Percentiles rank a stretch among this genome's conserved stretches.
These are phyloP conservation scores for Phoxinus dragarum DNA, from an alignment of 2,797 vertebrate species.

Conservation along the genomic window DNA sequence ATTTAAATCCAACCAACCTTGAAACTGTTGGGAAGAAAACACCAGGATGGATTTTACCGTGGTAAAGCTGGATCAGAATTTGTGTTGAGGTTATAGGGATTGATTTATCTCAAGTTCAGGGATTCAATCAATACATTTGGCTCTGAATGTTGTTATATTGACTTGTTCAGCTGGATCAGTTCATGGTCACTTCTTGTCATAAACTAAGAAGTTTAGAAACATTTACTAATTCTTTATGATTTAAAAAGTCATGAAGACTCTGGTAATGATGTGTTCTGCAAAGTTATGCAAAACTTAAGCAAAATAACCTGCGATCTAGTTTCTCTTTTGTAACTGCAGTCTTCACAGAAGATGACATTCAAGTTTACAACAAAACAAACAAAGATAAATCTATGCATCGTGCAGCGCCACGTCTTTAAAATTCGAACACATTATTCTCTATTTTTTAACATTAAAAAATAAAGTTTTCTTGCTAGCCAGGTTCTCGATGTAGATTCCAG, in stretches of 20 bases:
- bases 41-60: neutral
- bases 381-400: no score
- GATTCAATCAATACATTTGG: neutral
- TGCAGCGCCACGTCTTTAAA: no score
- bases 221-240: neutral
- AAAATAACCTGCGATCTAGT: no score
- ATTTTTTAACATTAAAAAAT: no score
- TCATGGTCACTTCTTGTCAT: neutral
- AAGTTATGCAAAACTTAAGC: no score
- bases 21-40: neutral
- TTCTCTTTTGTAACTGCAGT: no score
- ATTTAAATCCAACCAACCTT: neutral
- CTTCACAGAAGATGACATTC: no score
- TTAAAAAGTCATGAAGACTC: neutral
- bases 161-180: neutral
- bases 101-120: neutral
- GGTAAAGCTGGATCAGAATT: neutral
- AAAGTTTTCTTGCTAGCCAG: no score
- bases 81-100: neutral
- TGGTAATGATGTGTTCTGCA: neutral
- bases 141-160: neutral
- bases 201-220: neutral
- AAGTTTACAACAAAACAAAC: no score
- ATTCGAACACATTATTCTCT: no score
- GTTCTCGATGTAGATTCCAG: neutral